Base-by-base conservation (phyloP, 2,888 invertebrate genomes). In the Drosophila niveifrons region DNA sequence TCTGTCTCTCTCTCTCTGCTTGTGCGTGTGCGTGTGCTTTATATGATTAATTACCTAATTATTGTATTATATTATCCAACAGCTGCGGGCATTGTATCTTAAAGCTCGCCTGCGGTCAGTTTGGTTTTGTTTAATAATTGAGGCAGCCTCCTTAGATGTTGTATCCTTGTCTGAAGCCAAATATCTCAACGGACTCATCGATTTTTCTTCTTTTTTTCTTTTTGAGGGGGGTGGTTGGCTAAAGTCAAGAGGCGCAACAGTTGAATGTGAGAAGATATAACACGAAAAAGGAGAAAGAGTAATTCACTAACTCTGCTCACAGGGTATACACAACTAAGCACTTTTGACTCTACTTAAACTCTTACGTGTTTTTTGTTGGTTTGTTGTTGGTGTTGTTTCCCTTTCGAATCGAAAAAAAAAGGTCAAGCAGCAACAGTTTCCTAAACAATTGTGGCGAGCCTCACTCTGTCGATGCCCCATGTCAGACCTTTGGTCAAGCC, bases 21-120 rank as follows among this genome's bases (percentile, higher is more conserved):
- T 23, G 23, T 52, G 53, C n/a, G n/a, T 66, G 56, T 56, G 56
- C 68, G 55, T 72, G 55, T 53, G 69, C 50, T 57, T 67, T 72
- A 75, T 84, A 72, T 82, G 82, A 82, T 82, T 80, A 85, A 85
- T 80, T 85, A 80, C 72, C 75, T 75, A 80, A 82, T 82, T 78
- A 82, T 85, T 85, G 69, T 75, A 66, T 75, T 72, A 73, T 64
- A 69, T 78, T 78, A 69, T 66, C 47, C 51, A 56, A 43, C 80
- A 69, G 76, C 79, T 82, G 80, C 28, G 66, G 68, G 68, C 57
- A 29, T 68, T 69, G 61, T 51, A 41, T 71, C 77, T 77, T 71
- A 50, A 73, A 70, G 68, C 48, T 28, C 10, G 61, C 67, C 72
- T 53, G 67, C 59, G 79, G 84, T 56, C 58, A 68, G 18, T 50